Conservation (phyloP, 2,888 invertebrate species). For the Erebia epiphron region DNA sequence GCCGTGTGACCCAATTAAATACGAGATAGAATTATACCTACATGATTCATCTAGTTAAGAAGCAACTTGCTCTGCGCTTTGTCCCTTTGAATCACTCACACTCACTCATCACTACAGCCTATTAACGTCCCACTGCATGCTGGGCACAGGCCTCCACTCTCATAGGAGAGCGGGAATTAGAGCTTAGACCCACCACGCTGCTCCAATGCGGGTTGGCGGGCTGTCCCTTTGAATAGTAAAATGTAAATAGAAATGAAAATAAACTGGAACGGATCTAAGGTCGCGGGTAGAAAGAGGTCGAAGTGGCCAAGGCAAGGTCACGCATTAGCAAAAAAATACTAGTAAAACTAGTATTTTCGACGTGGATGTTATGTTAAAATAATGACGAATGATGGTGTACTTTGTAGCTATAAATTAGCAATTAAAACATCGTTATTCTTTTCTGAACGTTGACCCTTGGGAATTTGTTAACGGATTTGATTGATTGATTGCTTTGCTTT, state of each 20-base stretch:
- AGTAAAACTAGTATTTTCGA: neutral
- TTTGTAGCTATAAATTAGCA: neutral
- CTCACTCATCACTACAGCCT: no score
- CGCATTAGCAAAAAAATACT: neutral
- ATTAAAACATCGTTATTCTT: neutral
- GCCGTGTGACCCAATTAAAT: neutral
- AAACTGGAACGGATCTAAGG: neutral
- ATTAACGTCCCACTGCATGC: no score
- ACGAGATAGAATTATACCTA: neutral
- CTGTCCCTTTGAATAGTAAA: no score
- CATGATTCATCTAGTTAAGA: neutral
- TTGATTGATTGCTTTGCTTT: neutral
- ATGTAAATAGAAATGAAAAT: slow-evolving; percentile 6
- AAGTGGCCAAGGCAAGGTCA: slow-evolving; percentile 13
- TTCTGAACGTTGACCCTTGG: neutral
- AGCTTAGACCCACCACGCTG: no score
- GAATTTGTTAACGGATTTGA: neutral
- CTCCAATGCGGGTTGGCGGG: no score
- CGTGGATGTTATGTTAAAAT: neutral
- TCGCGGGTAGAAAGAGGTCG: slow-evolving; percentile 7
- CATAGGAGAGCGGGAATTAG: no score
- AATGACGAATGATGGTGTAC: neutral
- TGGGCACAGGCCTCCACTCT: no score
- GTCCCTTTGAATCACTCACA: no score
- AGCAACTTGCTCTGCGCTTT: neutral